phyloP scores from a whole-genome alignment of 2,888 invertebrate species.

The Heliconius charithonia region DNA sequence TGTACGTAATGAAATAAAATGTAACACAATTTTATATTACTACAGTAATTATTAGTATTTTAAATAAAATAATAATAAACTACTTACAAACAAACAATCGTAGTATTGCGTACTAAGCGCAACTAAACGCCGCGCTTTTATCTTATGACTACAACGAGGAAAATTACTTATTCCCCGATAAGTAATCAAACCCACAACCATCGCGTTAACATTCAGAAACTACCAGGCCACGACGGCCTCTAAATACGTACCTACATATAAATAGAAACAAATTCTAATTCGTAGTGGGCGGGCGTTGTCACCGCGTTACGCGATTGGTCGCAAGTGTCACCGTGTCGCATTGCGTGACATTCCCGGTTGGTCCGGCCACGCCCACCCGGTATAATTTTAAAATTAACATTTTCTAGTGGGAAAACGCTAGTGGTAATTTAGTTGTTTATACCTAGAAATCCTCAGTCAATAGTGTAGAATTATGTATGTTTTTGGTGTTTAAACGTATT shows the following conservation, averaged over 20 bases:
- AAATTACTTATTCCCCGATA: not conserved
- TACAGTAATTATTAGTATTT: too few relatives aligned
- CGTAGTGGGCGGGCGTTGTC: conserved; percentile 65
- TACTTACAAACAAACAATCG: too few relatives aligned
- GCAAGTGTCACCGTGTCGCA: conserved; percentile 79
- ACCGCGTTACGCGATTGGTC: conserved; percentile 64
- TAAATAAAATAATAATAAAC: too few relatives aligned
- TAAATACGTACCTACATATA: not conserved
- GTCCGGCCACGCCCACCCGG: conserved; percentile 68
- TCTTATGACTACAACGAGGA: not conserved
- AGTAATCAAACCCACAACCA: not conserved
- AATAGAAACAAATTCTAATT: conserved; percentile 40
- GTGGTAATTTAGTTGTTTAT: conserved; percentile 11
- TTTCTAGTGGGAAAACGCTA: conserved; percentile 27
- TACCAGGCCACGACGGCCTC: not conserved
- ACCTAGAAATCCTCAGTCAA: not conserved
- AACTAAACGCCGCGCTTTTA: too few relatives aligned
- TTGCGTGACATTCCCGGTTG: conserved; percentile 76
- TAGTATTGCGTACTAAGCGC: too few relatives aligned
- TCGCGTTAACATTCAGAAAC: not conserved
- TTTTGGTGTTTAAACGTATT: not conserved
- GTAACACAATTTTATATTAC: too few relatives aligned
- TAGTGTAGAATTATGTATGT: too few relatives aligned
- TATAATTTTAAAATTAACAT: conserved; percentile 54
- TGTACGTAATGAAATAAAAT: too few relatives aligned